These are phyloP conservation scores for Pterocles burchelli DNA, from an alignment of 2,113 vertebrate genomes.

Conservation along the genomic window DNA sequence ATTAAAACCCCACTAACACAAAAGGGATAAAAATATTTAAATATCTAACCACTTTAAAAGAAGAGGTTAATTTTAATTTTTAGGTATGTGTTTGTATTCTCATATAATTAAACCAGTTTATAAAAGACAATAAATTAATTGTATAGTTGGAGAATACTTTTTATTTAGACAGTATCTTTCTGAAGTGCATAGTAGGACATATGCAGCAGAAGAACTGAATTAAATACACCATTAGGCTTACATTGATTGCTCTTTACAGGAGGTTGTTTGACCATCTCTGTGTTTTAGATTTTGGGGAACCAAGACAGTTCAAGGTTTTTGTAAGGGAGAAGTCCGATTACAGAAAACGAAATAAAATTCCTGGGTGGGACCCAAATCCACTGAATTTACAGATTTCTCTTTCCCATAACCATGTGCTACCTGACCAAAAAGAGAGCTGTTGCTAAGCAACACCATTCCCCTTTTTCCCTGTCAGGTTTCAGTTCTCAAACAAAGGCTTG, in stretches of 20 bases:
- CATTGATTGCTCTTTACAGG: background rate
- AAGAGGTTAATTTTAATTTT: background rate
- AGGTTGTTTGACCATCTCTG: background rate
- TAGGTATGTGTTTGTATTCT: background rate
- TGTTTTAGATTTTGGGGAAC: background rate
- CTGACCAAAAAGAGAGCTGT: constrained; percentile 37
- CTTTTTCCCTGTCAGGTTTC: background rate
- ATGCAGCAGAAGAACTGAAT: background rate
- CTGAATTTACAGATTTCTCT: constrained; percentile 14
- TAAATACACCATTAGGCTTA: background rate
- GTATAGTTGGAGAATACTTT: background rate
- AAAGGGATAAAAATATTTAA: background rate
- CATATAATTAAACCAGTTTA: background rate
- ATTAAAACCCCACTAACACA: background rate
- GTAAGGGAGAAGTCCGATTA: background rate
- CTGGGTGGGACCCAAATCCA: background rate
- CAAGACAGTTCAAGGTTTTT: background rate
- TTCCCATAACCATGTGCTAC: background rate
- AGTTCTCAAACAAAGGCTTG: background rate
- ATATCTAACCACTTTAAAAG: background rate
- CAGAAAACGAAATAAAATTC: background rate
- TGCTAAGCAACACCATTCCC: constrained; percentile 6
- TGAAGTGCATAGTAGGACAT: background rate
- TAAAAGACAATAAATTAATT: background rate
- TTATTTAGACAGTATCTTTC: background rate